Evolutionary conservation across 2,113 vertebrate species (phyloP).

Genomic region (Myotis lucifugus): DNA sequence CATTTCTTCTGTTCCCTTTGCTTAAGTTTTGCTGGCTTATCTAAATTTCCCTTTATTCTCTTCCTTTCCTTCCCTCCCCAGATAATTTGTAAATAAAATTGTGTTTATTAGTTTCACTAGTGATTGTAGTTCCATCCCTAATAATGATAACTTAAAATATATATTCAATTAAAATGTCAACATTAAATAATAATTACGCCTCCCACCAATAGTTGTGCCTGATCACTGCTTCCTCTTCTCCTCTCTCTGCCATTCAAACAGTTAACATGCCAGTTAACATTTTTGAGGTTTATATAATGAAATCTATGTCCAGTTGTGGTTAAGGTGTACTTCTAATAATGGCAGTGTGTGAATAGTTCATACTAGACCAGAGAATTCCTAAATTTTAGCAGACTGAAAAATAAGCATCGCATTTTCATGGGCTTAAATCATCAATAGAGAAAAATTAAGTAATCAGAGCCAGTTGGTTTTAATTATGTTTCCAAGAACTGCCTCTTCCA

Average conservation of each 20-base stretch:
- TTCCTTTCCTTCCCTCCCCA: not conserved
- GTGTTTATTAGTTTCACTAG: not conserved
- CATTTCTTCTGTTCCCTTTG: not conserved
- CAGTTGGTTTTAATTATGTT: not conserved
- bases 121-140: not conserved
- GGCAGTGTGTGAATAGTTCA: not conserved
- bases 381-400: not conserved
- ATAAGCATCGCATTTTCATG: not conserved
- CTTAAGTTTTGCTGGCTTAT: not conserved
- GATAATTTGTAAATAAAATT: not conserved
- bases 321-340: not conserved
- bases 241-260: not conserved
- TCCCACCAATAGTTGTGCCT: not conserved
- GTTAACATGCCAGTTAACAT: not conserved
- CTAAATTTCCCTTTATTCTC: not conserved
- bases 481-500: not conserved
- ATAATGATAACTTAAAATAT: not conserved
- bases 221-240: not conserved
- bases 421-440: not conserved
- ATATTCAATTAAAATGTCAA: not conserved
- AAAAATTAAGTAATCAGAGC: not conserved
- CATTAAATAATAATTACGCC: not conserved
- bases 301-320: not conserved
- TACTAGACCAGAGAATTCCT: not conserved
- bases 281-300: not conserved